Evolutionary conservation across 2,888 invertebrate genomes (phyloP), one percentile per base, ranked within the genome.

Genomic region (Gerris lacustris): DNA sequence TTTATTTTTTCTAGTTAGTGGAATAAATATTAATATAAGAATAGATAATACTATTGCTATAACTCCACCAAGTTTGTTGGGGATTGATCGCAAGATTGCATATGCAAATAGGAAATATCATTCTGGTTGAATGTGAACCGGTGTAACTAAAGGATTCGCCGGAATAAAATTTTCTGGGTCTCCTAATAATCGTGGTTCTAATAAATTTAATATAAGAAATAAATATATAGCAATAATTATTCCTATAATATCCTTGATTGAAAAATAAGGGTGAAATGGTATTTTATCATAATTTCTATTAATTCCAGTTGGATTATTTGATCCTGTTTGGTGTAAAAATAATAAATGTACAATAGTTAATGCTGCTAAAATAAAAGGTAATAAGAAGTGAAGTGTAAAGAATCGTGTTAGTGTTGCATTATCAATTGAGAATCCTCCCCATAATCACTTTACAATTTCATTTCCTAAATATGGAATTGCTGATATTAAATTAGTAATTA

Each of bases 41-140:
- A 90, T 87, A 73, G 88, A 88, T 79, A 86, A 76, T 0, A 86
- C 74, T 82, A 89, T 77, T 0, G 86, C 86, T 77, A 89, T 81
- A 67, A 90, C 89, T 74, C 90, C 90, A 69, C 89, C 89, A 82
- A 90, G 78, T 84, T 91, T 90, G 82, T 88, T 90, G 6, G 90
- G 90, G 72, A 91, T 89, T 63, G 89, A 89, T 44, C 90, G 90
- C 77, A 91, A 76, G 83, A 91, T 90, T 18, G 90, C 88, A 80
- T 91, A 91, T 15, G 90, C 89, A 83, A 90, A 91, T 83, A 91
- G 80, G 77, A 91, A 92, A 80, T 91, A 91, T 86, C 90, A 91
- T 85, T 92, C 91, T 67, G 90, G 90, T 85, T 91, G 88, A 82
- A 91, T 91, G 78, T 90, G 90, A 6, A 84, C 79, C 0, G 90